Evolutionary conservation across 2,113 vertebrate species (phyloP), one percentile per base, ranked within the genome.

Genomic region (Beaufortia kweichowensis): DNA sequence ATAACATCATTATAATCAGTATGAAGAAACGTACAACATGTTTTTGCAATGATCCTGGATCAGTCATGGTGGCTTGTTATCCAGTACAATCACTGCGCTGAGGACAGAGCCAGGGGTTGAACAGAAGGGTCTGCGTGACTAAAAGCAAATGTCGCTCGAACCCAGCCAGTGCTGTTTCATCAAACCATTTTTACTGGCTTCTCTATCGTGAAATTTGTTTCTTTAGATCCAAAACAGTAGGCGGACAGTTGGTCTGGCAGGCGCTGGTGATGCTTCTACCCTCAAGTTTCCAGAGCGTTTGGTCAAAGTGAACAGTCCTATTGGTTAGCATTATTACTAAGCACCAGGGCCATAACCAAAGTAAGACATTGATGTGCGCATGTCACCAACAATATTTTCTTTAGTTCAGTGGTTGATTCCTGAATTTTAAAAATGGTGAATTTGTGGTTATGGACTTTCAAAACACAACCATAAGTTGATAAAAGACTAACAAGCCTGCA

Each of bases 141-240:
- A 78, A 72, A 78, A 63, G 43, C 28, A 69, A 57, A 72, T 73
- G 56, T 74, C 6, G 41, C 57, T 61, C 26, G n/a, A 74, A 31
- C 57, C 71, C 71, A 61, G 71, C 57, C 56, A 60, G 57, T 48
- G 68, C 57, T 15, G 35, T 62, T 81, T 50, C 48, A 53, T 65
- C 19, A 64, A 62, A 31, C 67, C 59, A 68, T 62, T 56, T 55
- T 21, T 24, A 73, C 43, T n/a, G 79, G 75, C 41, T 76, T 61
- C 57, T 39, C 60, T 28, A 21, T 56, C 46, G 48, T 63, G 65
- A 69, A 70, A 75, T 80, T 74, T 74, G 56, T 62, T 62, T 63
- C 79, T 41, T 75, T 46, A 81, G 66, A 75, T 78, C 64, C 70
- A 69, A 78, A 78, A 68, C 55, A 69, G 63, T 46, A 65, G 69